Base-by-base conservation (phyloP, 2,113 vertebrate genomes). In the Psilopsiagon aurifrons region DNA sequence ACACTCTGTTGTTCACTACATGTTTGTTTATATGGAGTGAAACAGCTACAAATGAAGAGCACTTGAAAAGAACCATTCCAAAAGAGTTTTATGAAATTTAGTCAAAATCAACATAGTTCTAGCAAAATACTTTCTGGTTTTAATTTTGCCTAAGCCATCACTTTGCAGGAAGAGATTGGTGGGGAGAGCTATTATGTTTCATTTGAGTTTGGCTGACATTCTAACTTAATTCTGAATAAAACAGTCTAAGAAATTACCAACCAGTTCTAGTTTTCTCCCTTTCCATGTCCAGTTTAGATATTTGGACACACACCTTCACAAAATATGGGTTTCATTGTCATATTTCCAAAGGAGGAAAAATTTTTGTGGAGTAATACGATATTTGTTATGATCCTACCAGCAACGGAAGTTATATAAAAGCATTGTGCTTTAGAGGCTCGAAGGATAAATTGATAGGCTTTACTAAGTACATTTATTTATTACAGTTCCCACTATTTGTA, bases 281-380 rank as follows among this genome's bases (percentile, higher is more conserved):
- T 19, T 73, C 19, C 17, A 10, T 66, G 5, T 63, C 17, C 46
- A 62, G 16, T 73, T 44, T 25, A 57, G 18, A 31, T 19, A 84
- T 86, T 47, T 29, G 20, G 39, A 47, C 14, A 54, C 9, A 70
- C 0, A n/a, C 1, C 10, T 60, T 83, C 43, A 86, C 11, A 90
- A 79, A 71, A 57, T 22, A 47, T 10, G 4, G 0, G 1, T 4
- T 64, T 46, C 76, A 5, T 39, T 39, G 2, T 54, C 20, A 15
- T 64, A 69, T 80, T 91, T 88, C 27, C 33, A 73, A 86, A 87
- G 3, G 6, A 52, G 7, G 10, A 83, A 90, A 63, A 92, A 69
- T 31, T 41, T 41, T 7, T 86, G 15, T 49, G 54, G 3, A 54
- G 4, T 14, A 62, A 62, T 64, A 43, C 9, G 59, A 24, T 2